A percentile compares a stretch with the other conserved stretches of the same genome.
Evolutionary conservation across 2,113 vertebrate genomes (phyloP).

Genomic region (Myotis lucifugus): DNA sequence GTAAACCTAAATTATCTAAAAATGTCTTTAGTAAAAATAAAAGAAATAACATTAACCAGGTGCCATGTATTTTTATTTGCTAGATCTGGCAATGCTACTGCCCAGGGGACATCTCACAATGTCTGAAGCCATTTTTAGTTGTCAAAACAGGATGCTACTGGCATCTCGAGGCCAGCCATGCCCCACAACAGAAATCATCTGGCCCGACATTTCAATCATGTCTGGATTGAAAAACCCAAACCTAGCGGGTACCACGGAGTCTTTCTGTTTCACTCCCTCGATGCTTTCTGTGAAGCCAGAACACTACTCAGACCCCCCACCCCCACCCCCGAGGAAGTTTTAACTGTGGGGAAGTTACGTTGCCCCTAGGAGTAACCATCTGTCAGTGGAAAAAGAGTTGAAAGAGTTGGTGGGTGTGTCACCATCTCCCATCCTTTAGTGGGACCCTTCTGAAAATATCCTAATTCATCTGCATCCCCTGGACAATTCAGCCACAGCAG

Average conservation of each 20-base stretch:
- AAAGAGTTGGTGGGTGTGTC: not conserved
- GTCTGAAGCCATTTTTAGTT: not conserved
- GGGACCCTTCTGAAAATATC: not conserved
- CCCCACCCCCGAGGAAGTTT: not conserved
- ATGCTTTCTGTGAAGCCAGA: not conserved
- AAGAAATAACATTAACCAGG: not conserved
- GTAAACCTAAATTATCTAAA: not conserved
- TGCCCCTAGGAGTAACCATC: rapidly evolving
- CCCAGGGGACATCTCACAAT: not conserved
- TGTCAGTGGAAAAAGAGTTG: not conserved
- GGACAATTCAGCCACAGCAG: rapidly evolving
- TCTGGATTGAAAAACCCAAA: not conserved
- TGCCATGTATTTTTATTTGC: not conserved
- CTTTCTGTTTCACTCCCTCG: not conserved
- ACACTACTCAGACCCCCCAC: no score
- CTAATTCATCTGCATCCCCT: not conserved
- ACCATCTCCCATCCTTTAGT: not conserved
- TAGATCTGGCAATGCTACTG: not conserved
- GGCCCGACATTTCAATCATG: not conserved
- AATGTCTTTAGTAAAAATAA: not conserved
- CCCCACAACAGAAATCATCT: not conserved
- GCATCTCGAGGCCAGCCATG: not conserved
- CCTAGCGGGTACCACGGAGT: not conserved
- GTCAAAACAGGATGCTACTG: not conserved
- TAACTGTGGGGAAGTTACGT: not conserved